Evolutionary conservation across 2,888 invertebrate species (phyloP).

Genomic region (Lasioglossum malachurum): DNA sequence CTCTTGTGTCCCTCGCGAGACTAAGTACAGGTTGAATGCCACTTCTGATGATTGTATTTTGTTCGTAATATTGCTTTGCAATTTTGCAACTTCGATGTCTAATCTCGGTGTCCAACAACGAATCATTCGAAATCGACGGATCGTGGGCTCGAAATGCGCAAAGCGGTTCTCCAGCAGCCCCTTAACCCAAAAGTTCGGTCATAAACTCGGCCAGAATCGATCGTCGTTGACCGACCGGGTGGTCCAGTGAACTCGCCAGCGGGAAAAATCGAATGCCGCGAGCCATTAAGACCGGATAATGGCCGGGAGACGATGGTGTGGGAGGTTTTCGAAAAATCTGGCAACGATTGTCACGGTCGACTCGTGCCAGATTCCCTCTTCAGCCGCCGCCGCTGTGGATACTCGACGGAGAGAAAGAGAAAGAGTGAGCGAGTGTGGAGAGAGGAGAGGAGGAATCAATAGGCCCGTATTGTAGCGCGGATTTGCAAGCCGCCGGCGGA

Average conservation of each 20-base stretch:
- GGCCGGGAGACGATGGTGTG: conserved; percentile 5
- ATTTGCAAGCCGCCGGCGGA: conserved; percentile 77
- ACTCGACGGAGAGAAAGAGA: not conserved
- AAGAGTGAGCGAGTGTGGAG: not conserved
- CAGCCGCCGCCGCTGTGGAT: not conserved
- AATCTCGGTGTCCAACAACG: not conserved
- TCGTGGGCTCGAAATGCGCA: not conserved
- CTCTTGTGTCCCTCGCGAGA: not conserved
- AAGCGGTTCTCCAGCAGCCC: not conserved
- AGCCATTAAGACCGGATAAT: conserved; percentile 52
- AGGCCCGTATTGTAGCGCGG: conserved; percentile 74
- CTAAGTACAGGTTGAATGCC: not conserved
- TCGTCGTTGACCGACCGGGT: not conserved
- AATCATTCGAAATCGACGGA: not conserved
- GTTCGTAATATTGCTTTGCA: not conserved
- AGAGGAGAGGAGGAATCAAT: conserved; percentile 57
- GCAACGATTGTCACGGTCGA: conserved; percentile 64
- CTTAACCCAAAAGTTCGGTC: conserved; percentile 5
- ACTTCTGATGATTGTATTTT: not conserved
- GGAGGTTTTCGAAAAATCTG: conserved; percentile 60
- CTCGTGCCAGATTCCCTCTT: conserved; percentile 57
- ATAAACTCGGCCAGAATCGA: conserved; percentile 12
- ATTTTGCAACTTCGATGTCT: not conserved
- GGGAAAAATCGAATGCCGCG: conserved; percentile 27
- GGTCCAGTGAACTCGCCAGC: not conserved